Evolutionary conservation across 2,113 vertebrate genomes (phyloP).

Genomic region (Pelodiscus sinensis): DNA sequence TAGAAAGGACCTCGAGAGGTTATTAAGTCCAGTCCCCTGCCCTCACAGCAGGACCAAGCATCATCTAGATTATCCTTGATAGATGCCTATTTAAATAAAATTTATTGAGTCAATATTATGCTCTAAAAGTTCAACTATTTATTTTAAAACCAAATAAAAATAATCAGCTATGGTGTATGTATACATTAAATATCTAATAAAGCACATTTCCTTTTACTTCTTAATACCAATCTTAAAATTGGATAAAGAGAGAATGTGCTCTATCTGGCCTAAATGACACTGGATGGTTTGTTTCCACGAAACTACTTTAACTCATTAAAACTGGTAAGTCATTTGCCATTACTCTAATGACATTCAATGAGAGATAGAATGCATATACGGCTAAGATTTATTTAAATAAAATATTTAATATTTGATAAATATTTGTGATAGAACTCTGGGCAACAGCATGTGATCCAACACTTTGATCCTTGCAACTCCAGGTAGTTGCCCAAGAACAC

Average conservation of each 20-base stretch:
- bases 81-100: neutral
- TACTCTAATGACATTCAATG: neutral
- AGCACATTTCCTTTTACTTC: neutral
- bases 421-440: neutral
- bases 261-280: neutral
- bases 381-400: neutral
- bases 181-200: neutral
- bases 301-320: neutral
- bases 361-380: neutral
- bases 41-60: too few species aligned
- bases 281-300: neutral
- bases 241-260: neutral
- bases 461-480: neutral
- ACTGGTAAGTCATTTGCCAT: neutral
- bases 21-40: too few species aligned
- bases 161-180: neutral
- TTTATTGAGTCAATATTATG: neutral
- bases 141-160: slow-evolving; percentile 1
- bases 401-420: neutral
- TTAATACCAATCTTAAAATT: neutral
- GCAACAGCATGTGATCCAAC: too few species aligned
- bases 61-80: too few species aligned
- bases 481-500: neutral
- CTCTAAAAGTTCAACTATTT: neutral
- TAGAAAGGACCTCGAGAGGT: too few species aligned